A percentile compares a stretch with the other conserved stretches of the same genome.
phyloP scores from a whole-genome alignment of 2,888 invertebrate genomes.

The Eubasilissa splendida region DNA sequence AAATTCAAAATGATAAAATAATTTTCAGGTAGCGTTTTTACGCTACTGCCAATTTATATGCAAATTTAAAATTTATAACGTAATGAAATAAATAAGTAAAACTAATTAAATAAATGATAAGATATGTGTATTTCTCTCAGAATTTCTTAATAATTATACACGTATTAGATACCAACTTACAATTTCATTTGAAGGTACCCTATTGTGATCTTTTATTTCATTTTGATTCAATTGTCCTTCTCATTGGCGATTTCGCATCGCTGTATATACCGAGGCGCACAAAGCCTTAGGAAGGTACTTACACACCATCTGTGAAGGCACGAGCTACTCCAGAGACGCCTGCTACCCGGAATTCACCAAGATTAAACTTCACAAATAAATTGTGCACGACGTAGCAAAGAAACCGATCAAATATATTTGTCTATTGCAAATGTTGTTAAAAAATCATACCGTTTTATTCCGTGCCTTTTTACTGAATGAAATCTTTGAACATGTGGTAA shows the following conservation, averaged over 20 bases:
- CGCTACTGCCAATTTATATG: no score
- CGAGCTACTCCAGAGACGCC: conserved; percentile 16
- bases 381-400: neutral
- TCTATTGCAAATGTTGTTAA: neutral
- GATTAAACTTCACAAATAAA: conserved; percentile 5
- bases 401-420: neutral
- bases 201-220: neutral
- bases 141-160: no score
- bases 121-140: no score
- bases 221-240: neutral
- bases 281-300: neutral
- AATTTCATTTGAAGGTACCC: no score
- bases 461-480: conserved; percentile 21
- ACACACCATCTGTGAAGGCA: neutral
- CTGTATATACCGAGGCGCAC: conserved; percentile 4
- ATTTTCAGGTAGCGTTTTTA: no score
- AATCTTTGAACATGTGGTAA: neutral
- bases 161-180: no score
- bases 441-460: neutral
- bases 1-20: no score
- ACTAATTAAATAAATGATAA: no score
- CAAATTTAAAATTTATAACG: no score
- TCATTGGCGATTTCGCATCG: neutral
- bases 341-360: neutral
- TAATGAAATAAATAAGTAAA: no score